Conservation (phyloP, 2,888 invertebrate species). For the Psylliodes chrysocephalus region DNA sequence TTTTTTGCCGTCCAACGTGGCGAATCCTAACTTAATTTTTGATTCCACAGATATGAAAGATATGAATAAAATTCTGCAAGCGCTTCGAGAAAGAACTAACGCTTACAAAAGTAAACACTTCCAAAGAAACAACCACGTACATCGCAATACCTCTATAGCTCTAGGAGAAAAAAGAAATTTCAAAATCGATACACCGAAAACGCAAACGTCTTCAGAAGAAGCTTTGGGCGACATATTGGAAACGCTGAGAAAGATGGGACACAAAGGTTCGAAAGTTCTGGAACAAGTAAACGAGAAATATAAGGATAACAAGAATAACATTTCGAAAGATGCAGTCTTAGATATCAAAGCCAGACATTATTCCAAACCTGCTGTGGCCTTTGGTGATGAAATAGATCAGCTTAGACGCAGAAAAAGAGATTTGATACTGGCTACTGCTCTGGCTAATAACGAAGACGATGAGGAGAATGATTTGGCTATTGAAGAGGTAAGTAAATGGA, state of each 20-base stretch:
- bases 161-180: slow-evolving; percentile 59
- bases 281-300: slow-evolving; percentile 67
- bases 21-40: too few species aligned
- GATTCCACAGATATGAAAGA: slow-evolving; percentile 56
- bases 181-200: slow-evolving; percentile 50
- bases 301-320: slow-evolving; percentile 13
- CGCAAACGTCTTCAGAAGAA: slow-evolving; percentile 66
- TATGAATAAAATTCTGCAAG: slow-evolving; percentile 33
- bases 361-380: slow-evolving; percentile 55
- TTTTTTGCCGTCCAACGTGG: too few species aligned
- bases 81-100: slow-evolving; percentile 25
- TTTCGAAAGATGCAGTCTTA: slow-evolving; percentile 27
- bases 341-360: slow-evolving; percentile 57
- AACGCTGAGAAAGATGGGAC: slow-evolving; percentile 69
- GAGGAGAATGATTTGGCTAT: slow-evolving; percentile 70
- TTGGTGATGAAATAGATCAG: slow-evolving; percentile 57
- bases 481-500: slow-evolving; percentile 70
- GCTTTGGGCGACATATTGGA: slow-evolving; percentile 70
- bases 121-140: slow-evolving; percentile 60
- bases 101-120: slow-evolving; percentile 23
- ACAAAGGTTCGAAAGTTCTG: slow-evolving; percentile 69
- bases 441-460: slow-evolving; percentile 69
- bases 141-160: slow-evolving; percentile 67
- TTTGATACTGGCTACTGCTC: slow-evolving; percentile 66
- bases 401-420: slow-evolving; percentile 64